Evolutionary conservation across 2,888 invertebrate species (phyloP).

Genomic region (Nycteola revayana): DNA sequence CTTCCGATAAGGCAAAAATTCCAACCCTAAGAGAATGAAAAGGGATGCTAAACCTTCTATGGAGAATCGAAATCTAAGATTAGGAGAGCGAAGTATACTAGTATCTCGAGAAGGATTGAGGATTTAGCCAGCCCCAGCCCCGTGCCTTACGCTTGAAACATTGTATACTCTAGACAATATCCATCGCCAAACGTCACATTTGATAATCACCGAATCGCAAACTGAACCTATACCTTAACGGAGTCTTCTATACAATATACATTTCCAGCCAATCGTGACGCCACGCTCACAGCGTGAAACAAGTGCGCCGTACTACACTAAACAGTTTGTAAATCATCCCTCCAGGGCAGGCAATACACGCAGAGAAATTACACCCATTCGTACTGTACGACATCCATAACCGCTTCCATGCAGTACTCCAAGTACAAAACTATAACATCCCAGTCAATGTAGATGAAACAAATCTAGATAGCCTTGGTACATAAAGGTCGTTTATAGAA

Average conservation of each 20-base stretch:
- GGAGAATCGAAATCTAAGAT: no score
- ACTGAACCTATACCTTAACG: conserved; percentile 20
- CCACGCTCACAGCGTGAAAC: conserved; percentile 52
- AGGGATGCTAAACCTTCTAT: no score
- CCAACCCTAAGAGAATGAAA: no score
- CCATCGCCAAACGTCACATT: no score
- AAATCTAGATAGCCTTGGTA: conserved; percentile 9
- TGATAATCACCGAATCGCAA: no score
- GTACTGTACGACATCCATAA: not conserved
- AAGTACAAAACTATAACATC: not conserved
- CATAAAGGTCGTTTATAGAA: conserved; percentile 29
- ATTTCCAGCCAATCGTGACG: conserved; percentile 56
- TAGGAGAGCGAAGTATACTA: no score
- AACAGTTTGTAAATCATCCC: conserved; percentile 57
- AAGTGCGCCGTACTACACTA: conserved; percentile 50
- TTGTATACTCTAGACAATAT: no score
- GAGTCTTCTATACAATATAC: conserved; percentile 45
- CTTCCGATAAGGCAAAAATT: no score
- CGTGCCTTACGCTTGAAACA: no score
- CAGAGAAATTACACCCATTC: conserved; percentile 9
- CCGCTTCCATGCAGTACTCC: no score
- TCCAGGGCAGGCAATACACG: conserved; percentile 39
- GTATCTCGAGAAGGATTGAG: no score
- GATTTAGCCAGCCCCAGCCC: no score
- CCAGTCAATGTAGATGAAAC: conserved; percentile 12